These are phyloP conservation scores for Gymnogyps californianus DNA, from an alignment of 2,113 vertebrate genomes.

Conservation along the genomic window DNA sequence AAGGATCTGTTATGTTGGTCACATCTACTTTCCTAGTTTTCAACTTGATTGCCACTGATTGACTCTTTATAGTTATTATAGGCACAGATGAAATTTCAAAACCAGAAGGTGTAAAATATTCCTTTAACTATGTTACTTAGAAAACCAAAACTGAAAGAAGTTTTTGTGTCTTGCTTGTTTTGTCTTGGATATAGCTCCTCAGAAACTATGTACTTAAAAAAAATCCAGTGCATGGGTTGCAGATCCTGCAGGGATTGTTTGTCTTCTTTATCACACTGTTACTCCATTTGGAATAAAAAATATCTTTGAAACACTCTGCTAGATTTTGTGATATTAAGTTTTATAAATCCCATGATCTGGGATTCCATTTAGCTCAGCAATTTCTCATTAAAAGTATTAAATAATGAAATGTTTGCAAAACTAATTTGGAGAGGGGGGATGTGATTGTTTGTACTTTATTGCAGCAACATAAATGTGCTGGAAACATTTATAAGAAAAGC, in stretches of 20 bases:
- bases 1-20: neutral
- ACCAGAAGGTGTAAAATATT: neutral
- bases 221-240: neutral
- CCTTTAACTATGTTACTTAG: neutral
- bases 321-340: neutral
- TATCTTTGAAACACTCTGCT: neutral
- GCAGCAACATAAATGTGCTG: neutral
- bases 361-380: neutral
- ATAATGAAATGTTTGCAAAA: neutral
- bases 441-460: neutral
- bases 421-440: accelerated
- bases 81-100: neutral
- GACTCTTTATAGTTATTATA: neutral
- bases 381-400: neutral
- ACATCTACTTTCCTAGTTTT: neutral
- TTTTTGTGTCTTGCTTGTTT: neutral
- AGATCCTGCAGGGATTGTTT: neutral
- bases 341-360: neutral
- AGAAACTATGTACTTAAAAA: neutral
- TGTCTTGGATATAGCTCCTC: neutral
- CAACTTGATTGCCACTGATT: neutral
- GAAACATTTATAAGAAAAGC: neutral
- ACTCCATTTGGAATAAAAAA: neutral
- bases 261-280: neutral
- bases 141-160: neutral